These are phyloP conservation scores for Ptychochromis oligacanthus DNA, from an alignment of 2,113 vertebrate genomes.

Conservation along the genomic window DNA sequence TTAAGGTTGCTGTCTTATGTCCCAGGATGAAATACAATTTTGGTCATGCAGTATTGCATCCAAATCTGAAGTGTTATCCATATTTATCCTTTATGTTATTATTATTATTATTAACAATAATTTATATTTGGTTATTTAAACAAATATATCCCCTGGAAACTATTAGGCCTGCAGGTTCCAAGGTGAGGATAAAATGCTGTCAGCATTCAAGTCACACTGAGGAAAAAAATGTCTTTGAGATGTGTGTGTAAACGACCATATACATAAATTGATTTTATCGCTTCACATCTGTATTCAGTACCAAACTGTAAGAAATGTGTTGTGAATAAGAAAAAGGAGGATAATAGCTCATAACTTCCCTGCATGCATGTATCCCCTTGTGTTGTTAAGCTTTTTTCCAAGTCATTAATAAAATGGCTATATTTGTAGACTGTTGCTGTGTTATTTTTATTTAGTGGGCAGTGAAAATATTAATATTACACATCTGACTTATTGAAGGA, in stretches of 20 bases:
- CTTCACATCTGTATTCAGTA: constrained; percentile 60
- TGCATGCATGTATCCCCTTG: constrained; percentile 80
- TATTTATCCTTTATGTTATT: not conserved
- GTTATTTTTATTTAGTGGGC: not conserved
- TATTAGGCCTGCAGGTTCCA: constrained; percentile 29
- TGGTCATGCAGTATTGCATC: not conserved
- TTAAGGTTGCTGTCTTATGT: constrained; percentile 10
- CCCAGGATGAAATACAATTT: not conserved
- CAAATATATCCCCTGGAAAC: not conserved
- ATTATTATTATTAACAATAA: not conserved
- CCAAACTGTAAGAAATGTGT: constrained; percentile 62
- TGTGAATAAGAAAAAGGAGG: constrained; percentile 72
- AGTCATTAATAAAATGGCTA: constrained; percentile 86
- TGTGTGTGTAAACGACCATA: constrained; percentile 30
- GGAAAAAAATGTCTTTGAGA: not conserved
- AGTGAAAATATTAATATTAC: not conserved
- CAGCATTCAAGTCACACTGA: constrained; percentile 18
- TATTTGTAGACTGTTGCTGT: constrained; percentile 76
- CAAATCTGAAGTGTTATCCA: not conserved
- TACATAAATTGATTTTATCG: constrained; percentile 41
- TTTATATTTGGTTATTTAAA: constrained; percentile 22
- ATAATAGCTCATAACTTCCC: constrained; percentile 70
- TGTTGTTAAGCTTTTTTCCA: constrained; percentile 77
- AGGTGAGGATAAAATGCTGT: constrained; percentile 11
- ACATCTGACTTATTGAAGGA: not conserved